Conservation (phyloP, 2,888 invertebrate genomes). For the Cyclophora albipunctata region DNA sequence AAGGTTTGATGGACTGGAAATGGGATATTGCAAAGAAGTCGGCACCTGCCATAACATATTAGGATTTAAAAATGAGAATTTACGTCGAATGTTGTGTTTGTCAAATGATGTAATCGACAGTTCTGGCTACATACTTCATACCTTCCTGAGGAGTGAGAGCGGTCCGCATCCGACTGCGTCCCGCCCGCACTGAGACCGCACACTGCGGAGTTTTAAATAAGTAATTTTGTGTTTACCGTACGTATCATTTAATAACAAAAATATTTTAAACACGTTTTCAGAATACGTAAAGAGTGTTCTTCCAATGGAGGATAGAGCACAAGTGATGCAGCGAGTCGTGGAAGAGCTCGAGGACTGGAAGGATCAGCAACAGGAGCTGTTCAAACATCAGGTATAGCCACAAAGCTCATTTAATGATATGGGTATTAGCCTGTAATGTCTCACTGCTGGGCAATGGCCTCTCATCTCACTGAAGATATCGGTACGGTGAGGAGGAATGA, state of each 20-base stretch:
- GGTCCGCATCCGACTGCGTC: background rate
- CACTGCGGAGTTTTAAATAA: background rate
- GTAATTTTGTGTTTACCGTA: background rate
- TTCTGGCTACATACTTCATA: too few relatives aligned
- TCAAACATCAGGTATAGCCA: constrained; percentile 69
- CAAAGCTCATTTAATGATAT: background rate
- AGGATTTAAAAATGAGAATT: too few relatives aligned
- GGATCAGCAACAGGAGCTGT: constrained; percentile 78
- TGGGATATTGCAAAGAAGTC: too few relatives aligned
- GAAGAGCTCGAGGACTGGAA: constrained; percentile 85
- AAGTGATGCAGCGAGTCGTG: constrained; percentile 71
- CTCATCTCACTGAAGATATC: too few relatives aligned
- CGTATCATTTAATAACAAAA: background rate
- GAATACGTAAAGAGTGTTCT: constrained; percentile 37
- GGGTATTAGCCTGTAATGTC: background rate
- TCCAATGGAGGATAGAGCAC: constrained; percentile 39
- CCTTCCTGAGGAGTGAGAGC: too few relatives aligned
- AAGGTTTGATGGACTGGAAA: too few relatives aligned
- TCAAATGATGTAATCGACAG: too few relatives aligned
- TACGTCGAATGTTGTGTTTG: too few relatives aligned
- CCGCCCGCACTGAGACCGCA: background rate
- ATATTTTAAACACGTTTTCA: constrained; percentile 12
- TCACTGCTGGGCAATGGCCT: too few relatives aligned
- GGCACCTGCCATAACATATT: too few relatives aligned
- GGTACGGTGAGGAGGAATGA: too few relatives aligned